A percentile compares a stretch with the other conserved stretches of the same genome.
These are phyloP conservation scores for Pristiophorus japonicus DNA, from an alignment of 2,113 vertebrate genomes.

Conservation along the genomic window DNA sequence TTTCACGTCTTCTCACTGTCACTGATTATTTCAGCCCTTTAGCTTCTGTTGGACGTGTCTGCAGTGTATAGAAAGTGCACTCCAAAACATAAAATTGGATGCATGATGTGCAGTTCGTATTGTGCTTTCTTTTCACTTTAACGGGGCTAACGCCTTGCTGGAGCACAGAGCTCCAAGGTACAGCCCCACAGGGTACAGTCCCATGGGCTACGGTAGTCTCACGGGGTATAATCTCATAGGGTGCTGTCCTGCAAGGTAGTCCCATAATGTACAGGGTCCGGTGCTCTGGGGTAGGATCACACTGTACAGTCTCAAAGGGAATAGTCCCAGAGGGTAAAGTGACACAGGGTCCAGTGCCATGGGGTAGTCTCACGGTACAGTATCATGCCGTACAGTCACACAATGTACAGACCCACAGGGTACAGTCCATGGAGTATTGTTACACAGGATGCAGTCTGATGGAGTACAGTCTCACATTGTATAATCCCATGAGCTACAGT, in stretches of 20 bases:
- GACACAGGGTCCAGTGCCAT: too few relatives aligned
- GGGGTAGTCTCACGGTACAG: too few relatives aligned
- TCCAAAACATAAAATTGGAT: conserved; percentile 7
- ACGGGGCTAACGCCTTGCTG: not conserved
- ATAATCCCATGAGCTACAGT: too few relatives aligned
- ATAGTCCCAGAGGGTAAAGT: not conserved
- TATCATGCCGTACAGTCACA: not conserved
- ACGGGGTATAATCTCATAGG: not conserved
- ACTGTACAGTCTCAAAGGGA: not conserved
- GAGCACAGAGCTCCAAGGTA: not conserved
- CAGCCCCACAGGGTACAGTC: not conserved
- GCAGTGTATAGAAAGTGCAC: not conserved
- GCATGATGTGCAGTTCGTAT: not conserved
- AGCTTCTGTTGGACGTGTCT: not conserved
- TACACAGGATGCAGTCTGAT: not conserved
- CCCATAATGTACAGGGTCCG: not conserved
- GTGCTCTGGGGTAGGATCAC: not conserved
- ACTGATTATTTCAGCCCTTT: not conserved
- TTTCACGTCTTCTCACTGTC: not conserved
- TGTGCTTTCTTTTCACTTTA: not conserved
- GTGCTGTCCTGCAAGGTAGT: not conserved
- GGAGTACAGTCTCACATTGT: too few relatives aligned
- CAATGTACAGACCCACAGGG: not conserved
- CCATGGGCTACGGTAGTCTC: not conserved
- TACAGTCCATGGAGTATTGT: not conserved